A percentile compares a stretch with the other conserved stretches of the same genome.
These are phyloP conservation scores for Rhinolophus ferrumequinum DNA, from an alignment of 2,113 vertebrate genomes.

Conservation along the genomic window DNA sequence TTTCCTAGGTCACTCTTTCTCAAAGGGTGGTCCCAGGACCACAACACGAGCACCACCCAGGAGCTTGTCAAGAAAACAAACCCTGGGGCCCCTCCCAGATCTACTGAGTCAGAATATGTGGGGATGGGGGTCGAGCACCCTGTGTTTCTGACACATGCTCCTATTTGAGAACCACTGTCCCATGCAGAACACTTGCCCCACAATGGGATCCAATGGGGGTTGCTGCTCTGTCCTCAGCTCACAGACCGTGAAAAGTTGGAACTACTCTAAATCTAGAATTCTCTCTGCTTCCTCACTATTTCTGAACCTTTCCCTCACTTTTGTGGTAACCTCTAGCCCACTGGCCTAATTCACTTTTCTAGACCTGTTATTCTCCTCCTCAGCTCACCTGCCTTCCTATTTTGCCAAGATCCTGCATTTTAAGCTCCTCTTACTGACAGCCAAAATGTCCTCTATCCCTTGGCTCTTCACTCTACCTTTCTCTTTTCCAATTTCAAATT, in stretches of 20 bases:
- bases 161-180: neutral
- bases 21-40: too few relatives aligned
- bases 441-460: neutral
- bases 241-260: neutral
- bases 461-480: neutral
- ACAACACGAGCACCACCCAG: neutral
- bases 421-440: neutral
- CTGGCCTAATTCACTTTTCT: too few relatives aligned
- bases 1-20: neutral
- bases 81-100: neutral
- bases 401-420: neutral
- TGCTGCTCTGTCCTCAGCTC: neutral
- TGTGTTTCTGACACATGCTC: neutral
- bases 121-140: accelerated
- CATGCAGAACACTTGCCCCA: neutral
- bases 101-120: neutral
- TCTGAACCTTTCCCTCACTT: neutral
- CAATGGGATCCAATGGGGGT: accelerated
- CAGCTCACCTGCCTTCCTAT: neutral
- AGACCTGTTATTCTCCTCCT: neutral
- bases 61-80: neutral
- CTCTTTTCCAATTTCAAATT: neutral
- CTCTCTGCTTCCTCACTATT: neutral
- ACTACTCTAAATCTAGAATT: neutral
- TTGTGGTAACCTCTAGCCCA: too few relatives aligned